A percentile compares a stretch with the other conserved stretches of the same genome.
phyloP scores from a whole-genome alignment of 2,797 vertebrate genomes.

The Psittacula derbiana region DNA sequence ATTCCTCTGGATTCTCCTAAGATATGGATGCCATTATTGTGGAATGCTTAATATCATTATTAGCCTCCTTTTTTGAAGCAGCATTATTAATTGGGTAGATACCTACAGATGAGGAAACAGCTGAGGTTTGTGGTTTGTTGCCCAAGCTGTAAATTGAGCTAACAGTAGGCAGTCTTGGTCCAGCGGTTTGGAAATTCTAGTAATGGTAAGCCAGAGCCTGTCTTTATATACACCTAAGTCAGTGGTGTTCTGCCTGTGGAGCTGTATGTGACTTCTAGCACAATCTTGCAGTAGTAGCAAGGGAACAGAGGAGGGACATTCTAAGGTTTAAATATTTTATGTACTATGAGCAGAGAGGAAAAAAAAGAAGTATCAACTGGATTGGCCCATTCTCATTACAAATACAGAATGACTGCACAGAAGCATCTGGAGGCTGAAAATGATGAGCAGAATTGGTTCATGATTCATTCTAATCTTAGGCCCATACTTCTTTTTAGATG shows the following conservation, averaged over 20 bases:
- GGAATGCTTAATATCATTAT: neutral
- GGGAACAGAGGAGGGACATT: neutral
- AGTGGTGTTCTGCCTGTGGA: neutral
- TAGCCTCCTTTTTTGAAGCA: neutral
- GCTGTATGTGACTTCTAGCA: neutral
- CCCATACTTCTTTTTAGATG: neutral
- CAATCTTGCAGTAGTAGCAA: neutral
- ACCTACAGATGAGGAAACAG: neutral
- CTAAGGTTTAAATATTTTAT: neutral
- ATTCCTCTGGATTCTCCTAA: neutral
- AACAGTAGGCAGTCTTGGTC: neutral
- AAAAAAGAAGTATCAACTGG: neutral
- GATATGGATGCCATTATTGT: neutral
- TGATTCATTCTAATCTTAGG: neutral
- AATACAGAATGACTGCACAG: neutral
- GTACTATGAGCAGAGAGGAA: neutral
- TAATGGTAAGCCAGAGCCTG: neutral
- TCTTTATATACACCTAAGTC: neutral
- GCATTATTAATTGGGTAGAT: neutral
- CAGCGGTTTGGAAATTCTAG: neutral
- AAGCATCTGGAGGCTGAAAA: neutral
- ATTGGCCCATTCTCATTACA: neutral
- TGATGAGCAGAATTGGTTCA: neutral
- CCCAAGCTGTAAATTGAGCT: neutral
- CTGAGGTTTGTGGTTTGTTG: neutral